Base-by-base conservation (phyloP, 2,888 invertebrate genomes). In the Drosophila phalerata region DNA sequence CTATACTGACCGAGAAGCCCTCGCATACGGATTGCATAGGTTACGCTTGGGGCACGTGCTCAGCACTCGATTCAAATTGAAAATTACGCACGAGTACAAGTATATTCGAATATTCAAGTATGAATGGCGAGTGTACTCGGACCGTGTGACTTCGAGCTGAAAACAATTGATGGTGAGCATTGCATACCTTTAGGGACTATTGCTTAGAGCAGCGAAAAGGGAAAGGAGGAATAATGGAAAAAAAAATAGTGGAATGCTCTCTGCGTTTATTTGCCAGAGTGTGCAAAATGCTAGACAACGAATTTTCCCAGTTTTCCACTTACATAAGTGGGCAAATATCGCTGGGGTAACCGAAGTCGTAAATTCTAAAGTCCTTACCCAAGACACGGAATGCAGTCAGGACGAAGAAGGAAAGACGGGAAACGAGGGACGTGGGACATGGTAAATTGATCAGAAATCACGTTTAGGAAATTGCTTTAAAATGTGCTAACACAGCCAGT, bases 401-500 rank as follows among this genome's bases (percentile, higher is more conserved):
- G 13, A 30, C 43, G 15, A 8, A 13, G 11, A 5, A n/a, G 17
- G 5, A 5, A 17, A 51, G 0, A 30, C 30, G 43, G 53, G 0
- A 30, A n/a, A n/a, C n/a, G n/a, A n/a, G n/a, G 53, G 0, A 30
- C 30, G 43, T 40, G 51, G 66, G 57, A 57, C 58, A 45, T 55
- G 65, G 57, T 63, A 75, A 82, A 79, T 79, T 79, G 82, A 79
- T 79, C 79, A 82, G 66, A 79, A 79, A 79, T 79, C 82, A 82
- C 76, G 72, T 66, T 53, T 34, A 53, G 74, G 52, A 73, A 69
- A 84, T 81, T 68, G 81, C 81, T 77, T 62, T 67, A 65, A 80
- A 80, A 80, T 66, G 73, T 77, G 81, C 78, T 61, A 66, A 64
- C 70, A 70, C 69, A 53, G 61, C 49, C 66, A 76, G 43, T 76